These are phyloP conservation scores for Amazonetta brasiliensis DNA, from an alignment of 2,797 vertebrate genomes.

Conservation along the genomic window DNA sequence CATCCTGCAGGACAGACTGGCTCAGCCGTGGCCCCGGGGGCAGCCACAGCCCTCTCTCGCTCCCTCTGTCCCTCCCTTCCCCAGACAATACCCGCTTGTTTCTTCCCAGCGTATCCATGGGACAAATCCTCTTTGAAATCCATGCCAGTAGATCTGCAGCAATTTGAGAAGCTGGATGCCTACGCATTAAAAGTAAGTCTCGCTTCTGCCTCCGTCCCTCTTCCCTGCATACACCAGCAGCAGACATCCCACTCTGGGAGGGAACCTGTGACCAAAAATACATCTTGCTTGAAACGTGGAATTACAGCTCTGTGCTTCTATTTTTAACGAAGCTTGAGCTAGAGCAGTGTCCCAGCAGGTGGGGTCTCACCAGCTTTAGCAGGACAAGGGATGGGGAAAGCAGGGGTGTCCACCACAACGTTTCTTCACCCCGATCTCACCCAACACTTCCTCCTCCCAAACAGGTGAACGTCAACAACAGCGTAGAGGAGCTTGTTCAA, in stretches of 20 bases:
- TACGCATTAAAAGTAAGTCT: slow-evolving; percentile 81
- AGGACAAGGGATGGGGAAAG: not conserved
- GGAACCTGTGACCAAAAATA: not conserved
- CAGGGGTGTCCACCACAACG: not conserved
- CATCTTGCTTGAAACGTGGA: not conserved
- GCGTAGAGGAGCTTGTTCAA: slow-evolving; percentile 76
- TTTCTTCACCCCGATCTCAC: not conserved
- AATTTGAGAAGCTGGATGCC: slow-evolving; percentile 81
- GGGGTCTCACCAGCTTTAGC: not conserved
- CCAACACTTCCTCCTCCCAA: not conserved
- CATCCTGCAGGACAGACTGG: fast-evolving
- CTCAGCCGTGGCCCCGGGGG: not conserved
- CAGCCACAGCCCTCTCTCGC: not conserved
- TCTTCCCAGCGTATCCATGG: slow-evolving; percentile 83
- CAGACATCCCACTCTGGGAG: not conserved
- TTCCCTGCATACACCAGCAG: not conserved
- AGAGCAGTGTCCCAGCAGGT: not conserved
- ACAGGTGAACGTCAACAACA: slow-evolving; percentile 74
- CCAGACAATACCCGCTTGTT: not conserved
- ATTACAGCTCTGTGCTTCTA: not conserved
- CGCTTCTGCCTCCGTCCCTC: not conserved
- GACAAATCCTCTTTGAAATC: slow-evolving; percentile 84
- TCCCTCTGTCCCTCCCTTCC: not conserved
- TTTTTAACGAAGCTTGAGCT: not conserved
- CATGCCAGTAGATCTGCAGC: slow-evolving; percentile 78